Conservation (phyloP, 64 coral and sea anemone genomes). For the Stichodactyla helianthus region DNA sequence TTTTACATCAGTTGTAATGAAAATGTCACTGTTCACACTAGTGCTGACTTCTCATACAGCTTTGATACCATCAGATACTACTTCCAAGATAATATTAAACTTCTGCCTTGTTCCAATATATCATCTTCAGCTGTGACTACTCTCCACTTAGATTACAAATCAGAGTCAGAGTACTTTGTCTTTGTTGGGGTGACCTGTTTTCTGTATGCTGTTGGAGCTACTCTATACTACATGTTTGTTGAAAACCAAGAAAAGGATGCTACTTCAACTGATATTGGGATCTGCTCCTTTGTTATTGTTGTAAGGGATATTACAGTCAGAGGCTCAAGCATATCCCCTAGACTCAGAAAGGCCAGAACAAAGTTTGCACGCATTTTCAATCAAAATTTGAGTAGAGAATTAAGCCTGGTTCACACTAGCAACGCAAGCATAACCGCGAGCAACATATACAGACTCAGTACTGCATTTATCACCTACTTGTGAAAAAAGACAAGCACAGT, state of each 20-base stretch:
- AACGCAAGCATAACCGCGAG: too few relatives aligned
- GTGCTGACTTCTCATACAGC: slow-evolving; percentile 35
- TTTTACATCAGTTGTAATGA: neutral
- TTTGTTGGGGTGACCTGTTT: slow-evolving; percentile 81
- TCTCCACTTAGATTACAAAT: slow-evolving; percentile 35
- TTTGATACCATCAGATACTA: slow-evolving; percentile 16
- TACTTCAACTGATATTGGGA: slow-evolving; percentile 78
- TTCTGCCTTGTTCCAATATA: neutral
- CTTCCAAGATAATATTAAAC: neutral
- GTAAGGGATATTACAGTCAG: slow-evolving; percentile 26
- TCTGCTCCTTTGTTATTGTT: slow-evolving; percentile 71
- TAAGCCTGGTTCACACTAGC: too few relatives aligned
- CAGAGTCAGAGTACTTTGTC: slow-evolving; percentile 87
- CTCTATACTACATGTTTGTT: slow-evolving; percentile 70
- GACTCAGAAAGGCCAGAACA: too few relatives aligned
- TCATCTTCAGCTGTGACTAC: too few relatives aligned
- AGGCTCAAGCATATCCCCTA: too few relatives aligned
- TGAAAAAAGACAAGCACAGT: too few relatives aligned
- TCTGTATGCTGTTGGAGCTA: slow-evolving; percentile 58
- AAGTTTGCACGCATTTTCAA: too few relatives aligned
- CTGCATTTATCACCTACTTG: too few relatives aligned
- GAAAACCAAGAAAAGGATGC: slow-evolving; percentile 71
- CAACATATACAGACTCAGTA: too few relatives aligned
- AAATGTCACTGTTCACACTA: neutral
- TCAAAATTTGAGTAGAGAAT: too few relatives aligned